Base-by-base conservation (phyloP, 2,888 invertebrate genomes). In the Chamaedrilus cognettii region DNA sequence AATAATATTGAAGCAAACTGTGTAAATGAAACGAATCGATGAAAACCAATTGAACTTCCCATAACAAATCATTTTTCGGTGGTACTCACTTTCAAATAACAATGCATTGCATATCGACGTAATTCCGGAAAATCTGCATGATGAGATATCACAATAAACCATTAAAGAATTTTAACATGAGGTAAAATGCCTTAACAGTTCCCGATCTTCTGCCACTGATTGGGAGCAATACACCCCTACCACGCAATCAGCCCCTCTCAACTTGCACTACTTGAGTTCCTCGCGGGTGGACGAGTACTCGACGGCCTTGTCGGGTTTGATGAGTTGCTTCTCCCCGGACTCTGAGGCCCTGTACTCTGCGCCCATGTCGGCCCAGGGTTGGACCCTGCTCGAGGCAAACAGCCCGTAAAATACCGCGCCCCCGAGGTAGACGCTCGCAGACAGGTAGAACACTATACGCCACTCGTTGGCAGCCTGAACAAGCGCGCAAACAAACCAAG, bases 381-480 rank as follows among this genome's bases (percentile, higher is more conserved):
- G 94, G 2, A 88, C 84, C 73, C 92, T 91, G 1, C 91, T 95
- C 0, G 93, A 92, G 4, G 90, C 90, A 80, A 91, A 90, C 1
- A 89, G 75, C 65, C 90, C 93, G 83, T 93, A 96, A n/a, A 94
- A 85, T 59, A 92, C 80, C 32, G 92, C 92, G 0, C 95, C 95
- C n/a, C 90, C 73, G 0, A 92, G 85, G 80, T 95, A 96, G 77
- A 96, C 88, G 66, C 87, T 87, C 74, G 92, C 90, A 0, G 93
- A 90, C 77, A 94, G 90, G 84, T 91, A 92, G 84, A 95, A 95
- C 7, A 96, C 91, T 35, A 88, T 85, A 71, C 90, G 88, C 96
- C 96, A 96, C 84, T 94, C 90, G 26, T 88, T 88, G 3, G 55
- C 62, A 3, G 66, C 56, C 74, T 74, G 71, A 33, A 57, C 61